Evolutionary conservation across 2,797 vertebrate species (phyloP).

Genomic region (Tokudaia muenninki): DNA sequence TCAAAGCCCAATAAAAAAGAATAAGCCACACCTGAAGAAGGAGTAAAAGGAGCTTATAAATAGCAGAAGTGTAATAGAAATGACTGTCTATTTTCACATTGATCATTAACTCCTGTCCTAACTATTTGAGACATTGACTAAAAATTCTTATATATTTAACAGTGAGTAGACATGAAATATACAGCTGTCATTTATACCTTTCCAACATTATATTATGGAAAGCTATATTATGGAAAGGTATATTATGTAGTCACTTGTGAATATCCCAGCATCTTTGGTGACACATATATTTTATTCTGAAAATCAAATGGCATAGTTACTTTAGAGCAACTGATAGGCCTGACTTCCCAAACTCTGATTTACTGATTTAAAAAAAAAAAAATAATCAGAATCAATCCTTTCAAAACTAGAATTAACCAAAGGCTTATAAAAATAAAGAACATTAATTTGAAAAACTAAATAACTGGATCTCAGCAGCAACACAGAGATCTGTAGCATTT

Average conservation of each 20-base stretch:
- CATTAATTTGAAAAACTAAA: not conserved
- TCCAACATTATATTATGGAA: not conserved
- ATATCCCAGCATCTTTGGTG: conserved; percentile 31
- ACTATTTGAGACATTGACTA: not conserved
- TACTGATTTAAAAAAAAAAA: not conserved
- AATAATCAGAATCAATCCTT: not conserved
- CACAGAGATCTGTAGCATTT: not conserved
- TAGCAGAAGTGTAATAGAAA: not conserved
- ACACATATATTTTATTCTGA: not conserved
- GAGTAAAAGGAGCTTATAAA: not conserved
- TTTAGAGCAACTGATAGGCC: not conserved
- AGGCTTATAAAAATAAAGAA: conserved; percentile 26
- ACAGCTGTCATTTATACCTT: not conserved
- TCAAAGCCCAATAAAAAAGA: not conserved
- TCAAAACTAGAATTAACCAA: conserved; percentile 11
- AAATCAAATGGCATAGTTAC: not conserved
- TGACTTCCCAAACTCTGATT: not conserved
- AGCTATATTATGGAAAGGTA: no score
- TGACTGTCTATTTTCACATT: not conserved
- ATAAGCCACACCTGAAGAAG: not conserved
- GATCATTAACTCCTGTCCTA: not conserved
- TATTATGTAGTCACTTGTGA: conserved; percentile 8
- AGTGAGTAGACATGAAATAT: not conserved
- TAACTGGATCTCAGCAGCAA: not conserved
- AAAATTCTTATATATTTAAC: not conserved